Percentiles rank a stretch among this genome's conserved stretches.
These are phyloP conservation scores for Sanderia malayensis DNA, from an alignment of 30 jellyfish, hydroid and myxozoan genomes.

Conservation along the genomic window DNA sequence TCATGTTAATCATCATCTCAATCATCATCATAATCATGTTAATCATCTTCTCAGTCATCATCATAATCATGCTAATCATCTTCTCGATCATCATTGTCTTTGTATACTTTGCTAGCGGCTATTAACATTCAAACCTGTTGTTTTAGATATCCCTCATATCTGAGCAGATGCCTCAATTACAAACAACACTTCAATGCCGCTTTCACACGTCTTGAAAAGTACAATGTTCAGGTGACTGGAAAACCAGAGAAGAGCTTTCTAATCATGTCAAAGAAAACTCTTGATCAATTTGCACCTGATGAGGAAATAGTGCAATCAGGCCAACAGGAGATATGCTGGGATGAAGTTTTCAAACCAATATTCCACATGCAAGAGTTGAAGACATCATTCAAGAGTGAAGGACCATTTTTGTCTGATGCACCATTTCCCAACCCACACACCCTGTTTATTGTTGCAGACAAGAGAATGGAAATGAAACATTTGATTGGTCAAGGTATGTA, in stretches of 20 bases:
- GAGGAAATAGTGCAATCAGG: slow-evolving; percentile 30
- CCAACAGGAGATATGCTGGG: slow-evolving; percentile 16
- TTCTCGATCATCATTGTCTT: not conserved
- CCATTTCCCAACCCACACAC: slow-evolving; percentile 51
- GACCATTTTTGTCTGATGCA: slow-evolving; percentile 9
- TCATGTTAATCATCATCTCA: not conserved
- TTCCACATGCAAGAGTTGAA: slow-evolving; percentile 25
- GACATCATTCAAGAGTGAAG: not conserved
- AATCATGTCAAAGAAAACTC: slow-evolving; percentile 48
- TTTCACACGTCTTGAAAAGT: slow-evolving; percentile 10
- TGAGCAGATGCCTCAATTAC: slow-evolving; percentile 15
- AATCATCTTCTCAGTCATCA: no score
- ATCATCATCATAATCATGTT: no score
- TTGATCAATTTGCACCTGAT: slow-evolving; percentile 34
- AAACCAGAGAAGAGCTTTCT: slow-evolving; percentile 59
- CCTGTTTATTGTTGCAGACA: slow-evolving; percentile 45
- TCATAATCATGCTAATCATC: not conserved
- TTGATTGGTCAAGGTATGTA: slow-evolving; percentile 53
- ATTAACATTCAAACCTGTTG: not conserved
- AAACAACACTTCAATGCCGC: slow-evolving; percentile 50
- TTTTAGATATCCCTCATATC: slow-evolving; percentile 39
- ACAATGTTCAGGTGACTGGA: slow-evolving; percentile 30
- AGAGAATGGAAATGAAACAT: slow-evolving; percentile 29
- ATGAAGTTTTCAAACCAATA: slow-evolving; percentile 45
- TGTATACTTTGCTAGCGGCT: not conserved